Base-by-base conservation (phyloP, 2,113 vertebrate species). In the Urocynchramus pylzowi region DNA sequence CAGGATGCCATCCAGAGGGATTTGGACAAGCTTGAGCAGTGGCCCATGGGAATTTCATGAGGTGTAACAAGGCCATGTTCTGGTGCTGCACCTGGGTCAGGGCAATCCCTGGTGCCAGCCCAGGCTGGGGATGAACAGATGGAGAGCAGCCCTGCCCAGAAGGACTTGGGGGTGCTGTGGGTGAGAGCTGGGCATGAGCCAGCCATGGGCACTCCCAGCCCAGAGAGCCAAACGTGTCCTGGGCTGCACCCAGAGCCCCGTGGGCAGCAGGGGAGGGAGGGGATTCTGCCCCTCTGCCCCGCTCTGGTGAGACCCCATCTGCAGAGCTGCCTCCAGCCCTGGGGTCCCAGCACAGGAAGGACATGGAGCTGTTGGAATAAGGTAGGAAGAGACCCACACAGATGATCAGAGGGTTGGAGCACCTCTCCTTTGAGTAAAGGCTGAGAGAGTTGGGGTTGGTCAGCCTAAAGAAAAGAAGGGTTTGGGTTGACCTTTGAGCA, bases 1-100 rank as follows among this genome's bases (percentile, higher is more conserved):
- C 1, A 1, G 30, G 4, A 7, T 80, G 13, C 10, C 50, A 31
- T 26, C 27, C 50, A 67, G 61, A 67, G 10, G 27, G 21, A 1
- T 7, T 10, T 20, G 50, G 33, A 80, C 20, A 65, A 31, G 41
- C 16, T 54, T 0, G 0, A 26, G 26, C 3, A 65, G 16, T 19
- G 39, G 9, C 41, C 21, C 33, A 2, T 15, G 33, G 33, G 16
- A 44, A 79, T 15, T 1, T 3, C 26, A 35, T 4, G 4, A 67
- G 10, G 41, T 80, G 37, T 26, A 45, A 16, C 33, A 35, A 54
- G 33, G 33, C 26, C 41, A 24, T 2, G 20, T 14, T 13, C 50
- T 26, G 61, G 10, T 26, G 21, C 50, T 45, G 41, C 16, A 5
- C 26, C 16, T 45, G 61, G 33, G 41, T 44, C 13, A 9, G 61